These are phyloP conservation scores for Cremastinae sp. DNA, from an alignment of 2,888 invertebrate genomes.

Conservation along the genomic window DNA sequence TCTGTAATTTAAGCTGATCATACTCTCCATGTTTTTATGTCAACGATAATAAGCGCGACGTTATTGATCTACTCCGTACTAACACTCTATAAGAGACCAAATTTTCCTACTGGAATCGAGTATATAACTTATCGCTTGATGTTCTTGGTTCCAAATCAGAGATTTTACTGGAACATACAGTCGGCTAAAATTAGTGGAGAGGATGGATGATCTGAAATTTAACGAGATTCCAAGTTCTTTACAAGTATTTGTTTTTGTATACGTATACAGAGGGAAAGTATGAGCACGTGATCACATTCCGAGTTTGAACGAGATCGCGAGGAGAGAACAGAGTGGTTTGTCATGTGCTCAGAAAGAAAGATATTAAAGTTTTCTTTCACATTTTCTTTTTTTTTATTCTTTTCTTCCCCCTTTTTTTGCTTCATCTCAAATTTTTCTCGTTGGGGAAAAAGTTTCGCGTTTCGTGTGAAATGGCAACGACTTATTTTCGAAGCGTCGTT, in stretches of 20 bases:
- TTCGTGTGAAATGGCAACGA: conserved; percentile 52
- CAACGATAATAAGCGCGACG: too few relatives aligned
- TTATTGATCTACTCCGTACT: conserved; percentile 8
- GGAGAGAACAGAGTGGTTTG: conserved; percentile 53
- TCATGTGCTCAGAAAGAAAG: conserved; percentile 58
- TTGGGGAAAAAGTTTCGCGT: conserved; percentile 51
- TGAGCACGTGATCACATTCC: conserved; percentile 41
- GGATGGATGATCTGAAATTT: conserved; percentile 28
- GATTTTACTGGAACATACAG: conserved; percentile 44
- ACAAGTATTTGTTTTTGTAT: neutral
- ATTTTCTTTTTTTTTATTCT: conserved; percentile 42
- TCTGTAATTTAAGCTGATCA: too few relatives aligned
- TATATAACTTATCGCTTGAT: conserved; percentile 25
- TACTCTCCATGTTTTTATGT: too few relatives aligned
- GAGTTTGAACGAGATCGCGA: conserved; percentile 23
- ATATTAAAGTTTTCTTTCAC: conserved; percentile 60
- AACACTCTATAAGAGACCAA: conserved; percentile 14
- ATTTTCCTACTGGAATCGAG: neutral
- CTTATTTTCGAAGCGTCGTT: conserved; percentile 51
- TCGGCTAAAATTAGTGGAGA: conserved; percentile 51
- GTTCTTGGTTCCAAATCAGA: conserved; percentile 35
- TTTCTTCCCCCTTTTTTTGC: conserved; percentile 55
- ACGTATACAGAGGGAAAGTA: conserved; percentile 10
- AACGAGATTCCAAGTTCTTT: conserved; percentile 42
- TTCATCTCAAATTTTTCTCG: conserved; percentile 37